phyloP scores from a whole-genome alignment of 2,113 vertebrate species.

The Megaceryle maxima region DNA sequence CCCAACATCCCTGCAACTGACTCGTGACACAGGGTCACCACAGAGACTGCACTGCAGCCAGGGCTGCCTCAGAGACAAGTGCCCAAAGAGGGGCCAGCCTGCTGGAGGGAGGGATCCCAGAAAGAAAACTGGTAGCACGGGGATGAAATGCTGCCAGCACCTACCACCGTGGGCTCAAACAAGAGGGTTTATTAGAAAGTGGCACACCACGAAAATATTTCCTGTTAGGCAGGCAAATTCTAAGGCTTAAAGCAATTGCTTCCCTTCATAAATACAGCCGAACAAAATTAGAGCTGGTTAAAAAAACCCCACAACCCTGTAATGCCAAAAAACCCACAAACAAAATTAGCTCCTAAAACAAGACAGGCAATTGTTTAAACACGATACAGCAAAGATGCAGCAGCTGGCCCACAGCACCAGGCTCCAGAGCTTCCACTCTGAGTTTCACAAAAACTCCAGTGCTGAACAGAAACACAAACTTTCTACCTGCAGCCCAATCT shows the following conservation, averaged over 20 bases:
- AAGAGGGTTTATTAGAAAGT: background rate
- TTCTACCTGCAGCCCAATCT: background rate
- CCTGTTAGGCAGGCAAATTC: background rate
- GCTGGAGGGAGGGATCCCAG: background rate
- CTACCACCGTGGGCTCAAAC: background rate
- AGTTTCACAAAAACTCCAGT: background rate
- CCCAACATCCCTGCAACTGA: background rate
- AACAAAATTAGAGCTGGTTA: background rate
- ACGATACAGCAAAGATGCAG: background rate
- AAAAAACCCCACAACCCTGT: background rate
- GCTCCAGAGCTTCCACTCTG: background rate
- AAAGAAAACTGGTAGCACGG: background rate
- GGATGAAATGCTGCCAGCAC: background rate
- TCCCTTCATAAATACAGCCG: background rate
- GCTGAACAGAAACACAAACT: background rate
- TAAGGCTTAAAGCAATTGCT: background rate
- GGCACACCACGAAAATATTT: background rate
- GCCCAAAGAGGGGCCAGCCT: background rate
- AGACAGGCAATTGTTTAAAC: background rate
- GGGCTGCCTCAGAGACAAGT: background rate
- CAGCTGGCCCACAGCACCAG: fast-evolving
- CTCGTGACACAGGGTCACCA: background rate
- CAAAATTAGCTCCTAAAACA: background rate
- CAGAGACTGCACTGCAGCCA: background rate
- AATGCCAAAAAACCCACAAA: background rate